These are phyloP conservation scores for Pararge aegeria DNA, from an alignment of 1,140 invertebrate species.

Conservation along the genomic window DNA sequence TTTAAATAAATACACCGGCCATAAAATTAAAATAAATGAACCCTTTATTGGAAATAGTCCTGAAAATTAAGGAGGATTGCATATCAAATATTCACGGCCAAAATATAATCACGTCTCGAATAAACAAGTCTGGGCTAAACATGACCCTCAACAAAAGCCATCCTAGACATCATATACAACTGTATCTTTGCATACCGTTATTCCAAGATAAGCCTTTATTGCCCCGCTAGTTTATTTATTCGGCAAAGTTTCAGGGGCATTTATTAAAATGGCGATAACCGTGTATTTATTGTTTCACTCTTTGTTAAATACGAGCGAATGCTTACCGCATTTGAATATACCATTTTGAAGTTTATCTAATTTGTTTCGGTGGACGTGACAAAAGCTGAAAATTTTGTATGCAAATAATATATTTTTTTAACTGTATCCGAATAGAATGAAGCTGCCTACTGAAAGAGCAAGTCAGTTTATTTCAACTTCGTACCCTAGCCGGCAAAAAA, in stretches of 20 bases:
- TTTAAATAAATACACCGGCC: too few relatives aligned
- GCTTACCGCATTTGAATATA: slow-evolving; percentile 33
- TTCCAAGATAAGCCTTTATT: slow-evolving; percentile 57
- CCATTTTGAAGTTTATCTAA: slow-evolving; percentile 22
- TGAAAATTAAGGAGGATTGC: neutral
- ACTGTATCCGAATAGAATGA: neutral
- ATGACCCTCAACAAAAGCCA: slow-evolving; percentile 1
- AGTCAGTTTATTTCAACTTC: too few relatives aligned
- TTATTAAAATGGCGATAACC: slow-evolving; percentile 75
- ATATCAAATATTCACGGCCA: neutral
- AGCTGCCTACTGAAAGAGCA: too few relatives aligned
- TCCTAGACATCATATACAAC: slow-evolving; percentile 28
- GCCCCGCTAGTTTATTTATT: slow-evolving; percentile 53
- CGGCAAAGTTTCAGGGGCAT: slow-evolving; percentile 57
- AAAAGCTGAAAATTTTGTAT: slow-evolving; percentile 11
- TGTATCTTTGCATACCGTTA: slow-evolving; percentile 19
- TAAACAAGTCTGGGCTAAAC: neutral
- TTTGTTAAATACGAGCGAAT: slow-evolving; percentile 56
- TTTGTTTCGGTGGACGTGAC: slow-evolving; percentile 8
- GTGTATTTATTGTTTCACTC: slow-evolving; percentile 68
- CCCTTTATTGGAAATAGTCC: too few relatives aligned
- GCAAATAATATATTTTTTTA: neutral
- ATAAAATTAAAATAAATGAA: too few relatives aligned
- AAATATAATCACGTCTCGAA: neutral
- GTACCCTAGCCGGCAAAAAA: too few relatives aligned